Percentiles rank a stretch among this genome's conserved stretches.
phyloP scores from a whole-genome alignment of 1,140 invertebrate genomes.

The Cotesia chilonis region DNA sequence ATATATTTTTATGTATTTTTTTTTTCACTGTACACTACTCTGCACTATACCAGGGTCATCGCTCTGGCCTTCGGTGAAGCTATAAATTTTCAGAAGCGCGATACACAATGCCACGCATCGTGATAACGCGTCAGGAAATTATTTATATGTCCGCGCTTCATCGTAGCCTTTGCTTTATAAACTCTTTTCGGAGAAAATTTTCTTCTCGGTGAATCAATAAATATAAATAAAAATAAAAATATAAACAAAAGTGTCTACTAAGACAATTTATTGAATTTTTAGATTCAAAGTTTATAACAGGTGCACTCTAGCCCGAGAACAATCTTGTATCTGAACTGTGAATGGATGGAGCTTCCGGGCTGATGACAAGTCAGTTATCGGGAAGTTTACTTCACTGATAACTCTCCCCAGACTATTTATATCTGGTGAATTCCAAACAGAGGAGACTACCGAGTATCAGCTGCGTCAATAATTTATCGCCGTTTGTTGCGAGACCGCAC shows the following conservation, averaged over 20 bases:
- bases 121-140: slow-evolving; percentile 45
- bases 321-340: neutral
- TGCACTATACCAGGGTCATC: slow-evolving; percentile 24
- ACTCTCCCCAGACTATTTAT: neutral
- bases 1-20: no score
- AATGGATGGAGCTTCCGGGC: neutral
- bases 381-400: neutral
- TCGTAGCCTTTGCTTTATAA: neutral
- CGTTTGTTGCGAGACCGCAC: neutral
- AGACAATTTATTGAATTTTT: slow-evolving; percentile 6
- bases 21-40: neutral
- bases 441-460: neutral
- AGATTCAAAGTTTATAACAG: no score
- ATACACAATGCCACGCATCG: slow-evolving; percentile 38
- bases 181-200: neutral
- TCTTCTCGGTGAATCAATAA: neutral
- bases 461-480: slow-evolving; percentile 33
- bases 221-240: neutral
- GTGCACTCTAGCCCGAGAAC: neutral
- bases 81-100: slow-evolving; percentile 47
- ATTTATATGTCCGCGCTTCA: slow-evolving; percentile 25
- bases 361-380: slow-evolving; percentile 22
- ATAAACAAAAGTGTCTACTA: no score
- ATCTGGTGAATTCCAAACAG: no score
- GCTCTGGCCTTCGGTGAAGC: slow-evolving; percentile 43